Evolutionary conservation across 1,140 invertebrate species (phyloP).

Genomic region (Pseudomyrmex cubaensis): DNA sequence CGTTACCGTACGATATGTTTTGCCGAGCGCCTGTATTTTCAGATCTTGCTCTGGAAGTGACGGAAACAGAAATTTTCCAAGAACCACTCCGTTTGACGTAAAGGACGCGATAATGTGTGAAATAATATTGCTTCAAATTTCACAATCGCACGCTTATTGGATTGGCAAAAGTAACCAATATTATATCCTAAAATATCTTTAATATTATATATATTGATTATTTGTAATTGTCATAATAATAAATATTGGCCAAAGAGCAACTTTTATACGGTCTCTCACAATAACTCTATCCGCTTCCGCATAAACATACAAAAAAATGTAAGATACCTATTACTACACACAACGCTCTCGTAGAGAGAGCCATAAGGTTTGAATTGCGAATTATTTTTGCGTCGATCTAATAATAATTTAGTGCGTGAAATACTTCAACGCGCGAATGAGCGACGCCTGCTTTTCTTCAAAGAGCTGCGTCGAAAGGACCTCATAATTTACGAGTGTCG

Average conservation of each 20-base stretch:
- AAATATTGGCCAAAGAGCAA: too few relatives aligned
- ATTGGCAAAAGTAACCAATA: too few relatives aligned
- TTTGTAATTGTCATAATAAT: too few relatives aligned
- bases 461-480: slow-evolving; percentile 37
- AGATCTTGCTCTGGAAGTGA: neutral
- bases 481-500: slow-evolving; percentile 50
- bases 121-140: neutral
- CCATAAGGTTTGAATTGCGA: slow-evolving; percentile 16
- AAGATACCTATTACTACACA: neutral
- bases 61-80: neutral
- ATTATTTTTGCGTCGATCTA: slow-evolving; percentile 43
- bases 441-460: slow-evolving; percentile 43
- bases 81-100: neutral
- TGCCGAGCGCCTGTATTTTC: slow-evolving; percentile 32
- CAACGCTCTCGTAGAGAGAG: neutral
- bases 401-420: slow-evolving; percentile 40
- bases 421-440: slow-evolving; percentile 7
- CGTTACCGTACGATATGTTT: slow-evolving; percentile 1
- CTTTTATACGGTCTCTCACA: too few relatives aligned
- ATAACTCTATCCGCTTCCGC: too few relatives aligned
- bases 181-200: neutral
- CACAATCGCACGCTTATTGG: too few relatives aligned
- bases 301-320: neutral
- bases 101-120: neutral
- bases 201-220: too few relatives aligned